Evolutionary conservation across 2,888 invertebrate genomes (phyloP).

Genomic region (Plebejus argus): DNA sequence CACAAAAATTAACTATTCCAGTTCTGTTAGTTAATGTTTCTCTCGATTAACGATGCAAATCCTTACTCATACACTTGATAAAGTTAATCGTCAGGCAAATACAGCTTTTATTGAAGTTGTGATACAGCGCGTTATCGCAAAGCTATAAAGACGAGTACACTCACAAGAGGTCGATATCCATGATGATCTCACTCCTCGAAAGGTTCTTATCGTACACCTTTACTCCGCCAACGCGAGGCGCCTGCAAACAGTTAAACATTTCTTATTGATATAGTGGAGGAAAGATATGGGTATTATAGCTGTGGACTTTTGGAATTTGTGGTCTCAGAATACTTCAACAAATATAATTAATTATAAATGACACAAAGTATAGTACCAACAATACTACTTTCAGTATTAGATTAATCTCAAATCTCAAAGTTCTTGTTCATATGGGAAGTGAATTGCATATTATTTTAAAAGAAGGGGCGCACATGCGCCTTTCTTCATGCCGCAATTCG

Average conservation of each 20-base stretch:
- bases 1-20: neutral
- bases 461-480: no score
- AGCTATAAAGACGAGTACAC: conserved; percentile 53
- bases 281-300: no score
- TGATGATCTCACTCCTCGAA: conserved; percentile 95
- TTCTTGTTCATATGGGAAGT: no score
- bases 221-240: conserved; percentile 95
- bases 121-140: conserved; percentile 31
- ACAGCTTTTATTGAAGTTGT: neutral
- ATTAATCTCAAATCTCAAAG: no score
- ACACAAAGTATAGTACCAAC: no score
- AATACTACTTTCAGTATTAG: no score
- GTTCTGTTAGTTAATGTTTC: neutral
- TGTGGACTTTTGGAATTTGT: no score
- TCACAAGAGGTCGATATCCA: conserved; percentile 97
- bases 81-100: neutral
- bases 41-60: neutral
- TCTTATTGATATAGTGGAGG: no score
- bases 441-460: no score
- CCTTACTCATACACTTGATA: neutral
- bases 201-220: conserved; percentile 98
- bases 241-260: conserved; percentile 78
- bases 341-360: no score
- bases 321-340: no score
- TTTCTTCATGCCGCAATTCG: no score